Conservation (phyloP, 1,140 invertebrate species). For the Saccostrea echinata region DNA sequence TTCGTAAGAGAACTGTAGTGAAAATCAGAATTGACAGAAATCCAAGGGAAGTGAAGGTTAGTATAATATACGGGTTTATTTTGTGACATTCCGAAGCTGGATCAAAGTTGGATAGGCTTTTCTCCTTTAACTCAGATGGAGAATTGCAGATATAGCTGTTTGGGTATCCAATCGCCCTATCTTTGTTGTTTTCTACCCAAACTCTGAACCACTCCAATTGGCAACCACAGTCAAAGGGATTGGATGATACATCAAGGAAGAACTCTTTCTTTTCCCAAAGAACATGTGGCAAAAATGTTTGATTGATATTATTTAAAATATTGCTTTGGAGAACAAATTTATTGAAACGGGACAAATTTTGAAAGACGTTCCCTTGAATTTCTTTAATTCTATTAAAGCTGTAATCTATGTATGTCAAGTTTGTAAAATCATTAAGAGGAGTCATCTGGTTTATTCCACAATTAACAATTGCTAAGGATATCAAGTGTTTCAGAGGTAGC, state of each 20-base stretch:
- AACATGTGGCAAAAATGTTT: not conserved
- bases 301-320: not conserved
- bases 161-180: not conserved
- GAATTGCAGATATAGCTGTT: conserved; percentile 1
- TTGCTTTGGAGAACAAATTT: not conserved
- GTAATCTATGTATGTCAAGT: conserved; percentile 8
- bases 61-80: not conserved
- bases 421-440: not conserved
- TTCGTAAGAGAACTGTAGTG: not conserved
- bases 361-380: not conserved
- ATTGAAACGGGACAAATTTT: not conserved
- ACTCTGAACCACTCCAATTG: not conserved
- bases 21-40: not conserved
- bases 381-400: conserved; percentile 28
- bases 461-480: not conserved
- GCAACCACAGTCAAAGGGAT: conserved; percentile 29
- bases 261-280: not conserved
- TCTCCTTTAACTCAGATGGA: not conserved
- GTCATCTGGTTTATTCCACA: not conserved
- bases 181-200: no score
- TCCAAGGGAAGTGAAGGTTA: not conserved
- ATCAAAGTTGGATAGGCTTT: not conserved
- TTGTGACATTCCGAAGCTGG: not conserved
- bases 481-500: not conserved
- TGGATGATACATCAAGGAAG: conserved; percentile 26